Evolutionary conservation across 2,888 invertebrate genomes (phyloP), one percentile per base, ranked within the genome.

Genomic region (Mesorhabditis spiculigera): DNA sequence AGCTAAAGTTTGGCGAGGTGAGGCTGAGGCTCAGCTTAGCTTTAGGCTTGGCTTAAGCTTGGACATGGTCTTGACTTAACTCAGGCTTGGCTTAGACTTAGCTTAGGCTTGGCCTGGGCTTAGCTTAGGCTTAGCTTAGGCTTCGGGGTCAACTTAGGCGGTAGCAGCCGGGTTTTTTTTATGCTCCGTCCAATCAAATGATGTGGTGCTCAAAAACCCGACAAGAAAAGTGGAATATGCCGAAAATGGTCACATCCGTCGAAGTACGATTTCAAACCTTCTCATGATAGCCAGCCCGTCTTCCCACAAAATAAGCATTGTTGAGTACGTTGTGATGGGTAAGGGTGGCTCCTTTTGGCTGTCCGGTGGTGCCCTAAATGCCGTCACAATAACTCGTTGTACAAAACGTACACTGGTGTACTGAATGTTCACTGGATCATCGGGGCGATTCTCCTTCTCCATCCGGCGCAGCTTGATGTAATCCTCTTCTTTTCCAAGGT

Each of bases 241-340:
- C 16, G 28, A 50, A 50, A 50, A 50, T 13, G 8, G 8, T 3
- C 3, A 8, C 13, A 68, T 8, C 16, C 13, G 2, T 13, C 69
- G 28, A 41, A 28, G 16, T 28, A 28, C 16, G 16, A 64, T 68
- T 69, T 71, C 43, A n/a, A 5, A 79, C 79, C 69, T 70, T 70
- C 65, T 82, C 76, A 71, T 81, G 76, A 74, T 88, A 89, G 42
- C 87, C 88, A 43, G 88, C 80, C 28, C 89, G 83, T 43, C 83
- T 87, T 0, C 91, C 91, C 69, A 91, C 88, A 79, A 90, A 89
- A 81, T 89, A 90, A 5, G 91, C 89, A 86, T 93, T 93, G 86
- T 94, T 94, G 4, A 92, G 88, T 28, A 92, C 88, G 73, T 90
- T 90, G 82, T 90, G 90, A 84, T 94, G 93, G 4, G 88, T 85